phyloP scores from a whole-genome alignment of 2,113 vertebrate species.

The Carollia perspicillata region DNA sequence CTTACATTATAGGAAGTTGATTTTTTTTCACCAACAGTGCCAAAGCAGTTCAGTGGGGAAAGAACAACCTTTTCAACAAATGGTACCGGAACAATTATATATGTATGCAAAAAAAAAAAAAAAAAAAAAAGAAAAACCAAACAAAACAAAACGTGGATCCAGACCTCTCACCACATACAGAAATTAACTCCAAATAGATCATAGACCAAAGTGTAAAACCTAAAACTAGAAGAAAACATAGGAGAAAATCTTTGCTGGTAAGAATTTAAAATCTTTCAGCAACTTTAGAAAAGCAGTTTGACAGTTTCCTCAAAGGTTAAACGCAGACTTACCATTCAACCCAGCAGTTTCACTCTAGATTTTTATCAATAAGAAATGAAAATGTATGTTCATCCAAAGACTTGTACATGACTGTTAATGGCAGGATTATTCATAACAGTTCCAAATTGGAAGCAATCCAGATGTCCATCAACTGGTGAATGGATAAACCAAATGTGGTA shows the following conservation, averaged over 20 bases:
- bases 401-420: not conserved
- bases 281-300: constrained; percentile 2
- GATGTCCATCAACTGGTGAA: not conserved
- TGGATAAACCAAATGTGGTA: not conserved
- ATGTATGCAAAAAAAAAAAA: not conserved
- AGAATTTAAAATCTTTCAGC: not conserved
- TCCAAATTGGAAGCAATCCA: not conserved
- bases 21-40: not conserved
- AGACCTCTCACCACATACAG: not conserved
- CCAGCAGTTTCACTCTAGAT: not conserved
- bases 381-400: not conserved
- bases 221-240: not conserved
- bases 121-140: not conserved
- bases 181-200: not conserved
- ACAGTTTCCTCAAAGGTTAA: not conserved
- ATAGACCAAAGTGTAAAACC: not conserved
- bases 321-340: not conserved
- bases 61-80: not conserved
- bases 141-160: not conserved
- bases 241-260: not conserved
- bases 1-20: not conserved
- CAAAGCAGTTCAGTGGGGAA: not conserved
- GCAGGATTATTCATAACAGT: not conserved
- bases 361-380: not conserved
- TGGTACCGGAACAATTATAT: not conserved